These are phyloP conservation scores for Enteromius fasciolatus DNA, from an alignment of 2,797 vertebrate genomes.

Conservation along the genomic window DNA sequence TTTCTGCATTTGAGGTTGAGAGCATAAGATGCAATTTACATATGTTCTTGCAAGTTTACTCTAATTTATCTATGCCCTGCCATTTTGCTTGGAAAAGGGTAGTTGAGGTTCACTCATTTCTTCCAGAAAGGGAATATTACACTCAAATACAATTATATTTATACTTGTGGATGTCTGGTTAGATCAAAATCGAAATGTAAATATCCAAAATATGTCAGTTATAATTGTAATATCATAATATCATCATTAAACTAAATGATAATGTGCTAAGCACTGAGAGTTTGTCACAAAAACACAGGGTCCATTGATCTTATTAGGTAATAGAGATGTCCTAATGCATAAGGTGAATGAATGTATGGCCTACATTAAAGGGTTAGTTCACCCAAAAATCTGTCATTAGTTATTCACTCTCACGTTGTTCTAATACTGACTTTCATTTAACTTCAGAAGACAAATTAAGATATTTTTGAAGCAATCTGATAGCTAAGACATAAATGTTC, in stretches of 20 bases:
- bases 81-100: constrained; percentile 12
- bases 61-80: not conserved
- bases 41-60: not conserved
- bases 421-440: too few species aligned
- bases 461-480: too few species aligned
- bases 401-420: too few species aligned
- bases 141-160: not conserved
- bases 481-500: too few species aligned
- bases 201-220: not conserved
- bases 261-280: not conserved
- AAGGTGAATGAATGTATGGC: not conserved
- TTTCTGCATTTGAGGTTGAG: too few species aligned
- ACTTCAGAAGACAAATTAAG: too few species aligned
- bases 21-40: too few species aligned
- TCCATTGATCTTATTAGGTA: not conserved
- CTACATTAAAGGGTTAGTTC: not conserved
- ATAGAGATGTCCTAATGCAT: not conserved
- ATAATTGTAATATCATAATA: not conserved
- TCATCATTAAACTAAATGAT: too few species aligned
- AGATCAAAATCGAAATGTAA: not conserved
- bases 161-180: not conserved
- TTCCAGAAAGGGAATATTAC: not conserved
- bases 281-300: not conserved
- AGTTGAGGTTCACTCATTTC: not conserved
- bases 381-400: too few species aligned